Evolutionary conservation across 2,113 vertebrate species (phyloP), one percentile per base, ranked within the genome.

Genomic region (Oenanthe oenanthe): DNA sequence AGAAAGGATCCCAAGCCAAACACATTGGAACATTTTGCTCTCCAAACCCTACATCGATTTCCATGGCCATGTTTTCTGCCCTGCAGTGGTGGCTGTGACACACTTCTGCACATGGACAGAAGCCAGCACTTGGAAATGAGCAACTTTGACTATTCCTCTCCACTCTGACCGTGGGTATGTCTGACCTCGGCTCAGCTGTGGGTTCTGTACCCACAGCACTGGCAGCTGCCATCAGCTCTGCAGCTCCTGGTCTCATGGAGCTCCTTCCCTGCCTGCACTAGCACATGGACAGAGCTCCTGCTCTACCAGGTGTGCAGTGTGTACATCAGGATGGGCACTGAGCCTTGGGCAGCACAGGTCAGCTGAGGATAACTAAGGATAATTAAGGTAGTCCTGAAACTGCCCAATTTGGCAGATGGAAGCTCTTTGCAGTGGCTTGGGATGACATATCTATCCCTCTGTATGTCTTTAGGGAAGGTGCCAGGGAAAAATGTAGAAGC

Each of bases 1-100:
- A 68, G 26, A 75, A 58, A 58, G 38, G 62, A 57, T 56, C 56
- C 45, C 31, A 63, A 74, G 76, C 43, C 57, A 75, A 91, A 70
- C 58, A 34, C 66, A 48, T 19, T 62, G 78, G 77, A 95, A 94
- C 71, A 47, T 88, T 92, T 70, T 85, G 66, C 73, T 88, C 74
- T 92, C 66, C 38, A 32, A 89, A 54, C 81, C 53, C 62, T 0
- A 0, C 57, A 6, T 24, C 0, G 6, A 45, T 87, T 85, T 88
- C 76, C 48, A n/a, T 1, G 2, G 62, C 18, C 29, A 1, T 42
- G 54, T 42, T 89, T 72, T 81, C 77, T 89, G 81, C 87, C 66
- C 73, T 66, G 50, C 0, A 1, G 50, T 17, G 16, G 31, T 63
- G 40, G 22, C 87, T 75, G 38, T 4, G 24, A 50, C 2, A 31